Percentiles rank a stretch among this genome's conserved stretches.
These are phyloP conservation scores for Siphonodentalium dalli DNA, from an alignment of 2,888 invertebrate genomes.

Conservation along the genomic window DNA sequence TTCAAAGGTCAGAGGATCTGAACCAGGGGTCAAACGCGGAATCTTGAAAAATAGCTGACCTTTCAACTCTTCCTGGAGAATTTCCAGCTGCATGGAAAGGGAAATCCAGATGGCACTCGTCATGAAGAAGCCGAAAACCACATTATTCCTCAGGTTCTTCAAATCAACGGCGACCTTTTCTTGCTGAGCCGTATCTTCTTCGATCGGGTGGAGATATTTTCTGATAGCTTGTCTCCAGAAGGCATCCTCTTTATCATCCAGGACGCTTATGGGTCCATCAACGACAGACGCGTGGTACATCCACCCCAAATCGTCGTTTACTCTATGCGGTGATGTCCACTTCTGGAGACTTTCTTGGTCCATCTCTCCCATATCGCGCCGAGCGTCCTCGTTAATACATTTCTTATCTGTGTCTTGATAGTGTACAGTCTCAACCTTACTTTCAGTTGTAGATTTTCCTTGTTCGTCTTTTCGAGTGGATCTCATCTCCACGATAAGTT, in stretches of 20 bases:
- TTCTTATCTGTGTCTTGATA: too few relatives aligned
- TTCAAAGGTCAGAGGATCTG: constrained; percentile 45
- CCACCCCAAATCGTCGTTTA: too few relatives aligned
- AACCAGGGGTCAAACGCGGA: constrained; percentile 31
- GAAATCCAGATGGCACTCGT: constrained; percentile 97
- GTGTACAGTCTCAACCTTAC: too few relatives aligned
- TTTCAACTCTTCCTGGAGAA: constrained; percentile 74
- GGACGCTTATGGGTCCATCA: constrained; percentile 88
- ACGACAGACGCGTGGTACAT: too few relatives aligned
- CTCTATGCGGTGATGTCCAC: too few relatives aligned
- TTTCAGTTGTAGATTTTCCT: too few relatives aligned
- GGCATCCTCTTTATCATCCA: constrained; percentile 79
- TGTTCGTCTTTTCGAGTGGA: too few relatives aligned
- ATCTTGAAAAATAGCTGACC: constrained; percentile 63
- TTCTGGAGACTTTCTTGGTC: too few relatives aligned
- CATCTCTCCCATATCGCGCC: too few relatives aligned
- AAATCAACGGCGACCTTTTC: constrained; percentile 43
- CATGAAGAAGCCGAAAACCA: constrained; percentile 74
- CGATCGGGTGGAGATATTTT: constrained; percentile 92
- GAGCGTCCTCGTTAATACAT: too few relatives aligned
- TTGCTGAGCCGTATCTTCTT: constrained; percentile 79
- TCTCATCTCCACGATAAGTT: constrained; percentile 38
- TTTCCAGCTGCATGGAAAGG: constrained; percentile 96
- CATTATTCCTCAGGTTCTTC: constrained; percentile 46
- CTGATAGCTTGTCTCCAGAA: constrained; percentile 96